These are phyloP conservation scores for Microcebus lehilahytsara DNA, from an alignment of 2,113 vertebrate species.

Conservation along the genomic window DNA sequence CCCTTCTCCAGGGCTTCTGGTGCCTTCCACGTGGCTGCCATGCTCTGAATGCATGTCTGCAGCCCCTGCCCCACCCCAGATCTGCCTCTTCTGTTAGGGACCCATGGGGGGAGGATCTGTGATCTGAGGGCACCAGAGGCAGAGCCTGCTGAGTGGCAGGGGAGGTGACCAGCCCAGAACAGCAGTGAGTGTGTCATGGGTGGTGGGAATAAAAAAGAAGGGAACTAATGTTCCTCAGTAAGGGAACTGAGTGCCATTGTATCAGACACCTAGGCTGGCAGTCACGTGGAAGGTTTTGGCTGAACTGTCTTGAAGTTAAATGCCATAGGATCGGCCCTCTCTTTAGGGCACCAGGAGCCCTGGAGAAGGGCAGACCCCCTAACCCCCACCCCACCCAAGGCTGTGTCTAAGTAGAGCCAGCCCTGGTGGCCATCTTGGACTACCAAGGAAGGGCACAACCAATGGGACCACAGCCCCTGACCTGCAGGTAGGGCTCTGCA, in stretches of 20 bases:
- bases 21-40: not conserved
- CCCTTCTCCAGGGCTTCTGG: not conserved
- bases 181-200: fast-evolving
- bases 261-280: not conserved
- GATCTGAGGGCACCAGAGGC: too few species aligned
- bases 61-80: not conserved
- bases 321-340: not conserved
- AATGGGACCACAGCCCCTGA: not conserved
- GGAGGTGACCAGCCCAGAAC: not conserved
- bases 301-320: not conserved
- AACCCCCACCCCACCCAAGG: not conserved
- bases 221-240: not conserved
- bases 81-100: not conserved
- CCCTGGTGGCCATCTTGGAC: not conserved
- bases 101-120: not conserved
- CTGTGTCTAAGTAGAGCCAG: not conserved
- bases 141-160: not conserved
- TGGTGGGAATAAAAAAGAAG: not conserved
- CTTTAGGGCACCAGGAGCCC: not conserved
- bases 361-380: not conserved
- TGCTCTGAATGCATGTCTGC: not conserved
- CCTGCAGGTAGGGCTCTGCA: not conserved
- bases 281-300: not conserved
- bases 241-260: not conserved
- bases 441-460: not conserved